Evolutionary conservation across 2,888 invertebrate genomes (phyloP).

Genomic region (Eupeodes latifasciatus): DNA sequence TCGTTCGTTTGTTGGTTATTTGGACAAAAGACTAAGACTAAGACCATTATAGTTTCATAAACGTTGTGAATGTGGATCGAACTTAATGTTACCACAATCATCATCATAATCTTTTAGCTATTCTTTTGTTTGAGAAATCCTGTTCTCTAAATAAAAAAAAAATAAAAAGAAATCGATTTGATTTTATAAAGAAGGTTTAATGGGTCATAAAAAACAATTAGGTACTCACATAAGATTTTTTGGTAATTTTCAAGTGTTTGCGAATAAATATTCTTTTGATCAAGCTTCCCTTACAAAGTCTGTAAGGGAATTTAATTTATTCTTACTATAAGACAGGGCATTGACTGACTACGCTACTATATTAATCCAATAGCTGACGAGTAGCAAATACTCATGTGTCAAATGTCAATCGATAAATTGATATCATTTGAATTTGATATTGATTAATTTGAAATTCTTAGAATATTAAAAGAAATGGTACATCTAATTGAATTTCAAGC

Average conservation of each 20-base stretch:
- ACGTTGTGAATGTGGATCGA: slow-evolving; percentile 34
- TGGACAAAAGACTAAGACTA: slow-evolving; percentile 36
- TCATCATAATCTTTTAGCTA: slow-evolving; percentile 17
- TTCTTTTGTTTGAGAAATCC: slow-evolving; percentile 21
- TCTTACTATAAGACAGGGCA: no score
- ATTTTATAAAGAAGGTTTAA: slow-evolving; percentile 35
- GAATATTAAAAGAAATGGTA: no score
- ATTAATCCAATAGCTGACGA: no score
- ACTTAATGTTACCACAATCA: slow-evolving; percentile 23
- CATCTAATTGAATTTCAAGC: no score
- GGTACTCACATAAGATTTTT: neutral
- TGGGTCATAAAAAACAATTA: slow-evolving; percentile 57
- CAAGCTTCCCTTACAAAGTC: no score
- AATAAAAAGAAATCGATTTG: neutral
- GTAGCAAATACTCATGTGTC: no score
- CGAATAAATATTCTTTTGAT: no score
- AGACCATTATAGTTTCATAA: neutral
- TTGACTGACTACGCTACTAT: no score
- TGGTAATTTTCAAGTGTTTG: neutral
- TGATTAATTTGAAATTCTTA: no score
- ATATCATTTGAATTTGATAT: no score
- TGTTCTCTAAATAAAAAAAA: neutral
- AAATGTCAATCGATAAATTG: no score
- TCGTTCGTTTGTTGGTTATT: slow-evolving; percentile 1
- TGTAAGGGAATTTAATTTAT: neutral